Evolutionary conservation across 2,113 vertebrate genomes (phyloP).

Genomic region (Pardalotus punctatus): DNA sequence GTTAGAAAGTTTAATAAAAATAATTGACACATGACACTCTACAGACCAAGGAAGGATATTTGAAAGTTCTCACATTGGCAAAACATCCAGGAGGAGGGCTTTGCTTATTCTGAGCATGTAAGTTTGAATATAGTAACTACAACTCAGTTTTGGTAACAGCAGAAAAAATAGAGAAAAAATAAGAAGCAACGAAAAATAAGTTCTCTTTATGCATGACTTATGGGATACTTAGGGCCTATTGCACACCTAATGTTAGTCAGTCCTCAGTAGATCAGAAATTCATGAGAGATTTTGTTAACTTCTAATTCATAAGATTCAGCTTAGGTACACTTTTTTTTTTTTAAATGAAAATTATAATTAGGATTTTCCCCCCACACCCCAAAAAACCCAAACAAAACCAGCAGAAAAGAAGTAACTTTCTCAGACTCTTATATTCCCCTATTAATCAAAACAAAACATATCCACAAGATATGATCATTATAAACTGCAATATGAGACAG

Average conservation of each 20-base stretch:
- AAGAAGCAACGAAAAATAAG: neutral
- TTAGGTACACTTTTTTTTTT: neutral
- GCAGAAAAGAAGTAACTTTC: neutral
- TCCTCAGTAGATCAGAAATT: neutral
- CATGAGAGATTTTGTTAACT: neutral
- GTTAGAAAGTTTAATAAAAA: neutral
- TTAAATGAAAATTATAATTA: neutral
- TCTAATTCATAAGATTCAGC: neutral
- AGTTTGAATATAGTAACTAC: neutral
- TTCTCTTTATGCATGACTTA: neutral
- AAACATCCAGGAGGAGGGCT: neutral
- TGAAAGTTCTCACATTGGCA: neutral
- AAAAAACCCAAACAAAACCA: neutral
- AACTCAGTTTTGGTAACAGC: neutral
- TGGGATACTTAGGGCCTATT: neutral
- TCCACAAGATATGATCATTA: neutral
- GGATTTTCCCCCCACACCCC: fast-evolving
- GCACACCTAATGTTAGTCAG: neutral
- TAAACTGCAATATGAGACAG: neutral
- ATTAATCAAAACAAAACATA: neutral
- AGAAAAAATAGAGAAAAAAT: neutral
- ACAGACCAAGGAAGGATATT: neutral
- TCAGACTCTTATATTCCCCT: neutral
- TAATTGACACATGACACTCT: neutral
- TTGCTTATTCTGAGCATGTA: neutral